A percentile compares a stretch with the other conserved stretches of the same genome.
Evolutionary conservation across 2,113 vertebrate genomes (phyloP).

Genomic region (Channa argus): DNA sequence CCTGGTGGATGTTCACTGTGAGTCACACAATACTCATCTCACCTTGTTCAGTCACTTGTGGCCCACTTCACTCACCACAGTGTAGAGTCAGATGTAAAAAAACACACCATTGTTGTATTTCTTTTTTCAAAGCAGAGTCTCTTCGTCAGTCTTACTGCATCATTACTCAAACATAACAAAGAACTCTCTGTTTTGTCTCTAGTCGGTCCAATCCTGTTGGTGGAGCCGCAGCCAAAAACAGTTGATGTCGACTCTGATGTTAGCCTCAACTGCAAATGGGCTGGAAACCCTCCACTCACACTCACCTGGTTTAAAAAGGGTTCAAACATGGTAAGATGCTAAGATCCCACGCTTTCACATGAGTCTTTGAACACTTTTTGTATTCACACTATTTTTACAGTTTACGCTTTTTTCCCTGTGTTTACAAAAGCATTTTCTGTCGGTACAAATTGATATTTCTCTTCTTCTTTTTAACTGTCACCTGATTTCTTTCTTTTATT

Average conservation of each 20-base stretch:
- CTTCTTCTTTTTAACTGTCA: not conserved
- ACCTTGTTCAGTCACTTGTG: constrained; percentile 11
- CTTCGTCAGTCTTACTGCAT: not conserved
- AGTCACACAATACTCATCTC: constrained; percentile 72
- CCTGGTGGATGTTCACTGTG: constrained; percentile 96
- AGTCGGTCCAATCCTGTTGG: constrained; percentile 94
- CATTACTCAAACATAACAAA: constrained; percentile 30
- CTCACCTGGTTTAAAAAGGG: constrained; percentile 99
- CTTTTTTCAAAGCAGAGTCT: constrained; percentile 11
- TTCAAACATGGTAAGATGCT: constrained; percentile 91
- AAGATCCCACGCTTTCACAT: constrained; percentile 7
- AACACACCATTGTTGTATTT: constrained; percentile 6
- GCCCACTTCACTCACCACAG: constrained; percentile 20
- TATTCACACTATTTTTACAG: constrained; percentile 22
- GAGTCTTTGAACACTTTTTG: not conserved
- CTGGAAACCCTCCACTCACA: constrained; percentile 94
- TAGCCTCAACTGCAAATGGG: constrained; percentile 94
- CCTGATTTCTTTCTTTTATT: not conserved
- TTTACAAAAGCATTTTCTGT: constrained; percentile 19
- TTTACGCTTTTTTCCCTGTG: constrained; percentile 4
- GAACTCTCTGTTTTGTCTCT: constrained; percentile 35
- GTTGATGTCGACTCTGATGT: constrained; percentile 93
- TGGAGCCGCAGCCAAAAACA: constrained; percentile 92
- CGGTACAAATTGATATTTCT: not conserved
- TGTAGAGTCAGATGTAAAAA: constrained; percentile 27